Percentiles rank a stretch among this genome's conserved stretches.
phyloP scores from a whole-genome alignment of 2,797 vertebrate genomes.

The Trematomus bernacchii region DNA sequence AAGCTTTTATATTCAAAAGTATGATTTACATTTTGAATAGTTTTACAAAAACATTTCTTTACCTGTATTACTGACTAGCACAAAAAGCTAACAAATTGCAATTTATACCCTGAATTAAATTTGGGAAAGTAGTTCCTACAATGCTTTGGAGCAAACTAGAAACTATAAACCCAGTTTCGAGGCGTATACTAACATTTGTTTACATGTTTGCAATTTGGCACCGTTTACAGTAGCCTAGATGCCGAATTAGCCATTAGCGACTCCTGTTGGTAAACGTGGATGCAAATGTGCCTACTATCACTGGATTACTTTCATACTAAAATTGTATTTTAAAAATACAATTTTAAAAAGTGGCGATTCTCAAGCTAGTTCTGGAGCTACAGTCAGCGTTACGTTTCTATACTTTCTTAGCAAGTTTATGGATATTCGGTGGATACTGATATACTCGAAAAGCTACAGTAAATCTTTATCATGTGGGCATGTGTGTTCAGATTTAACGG shows the following conservation, averaged over 20 bases:
- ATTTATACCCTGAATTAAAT: background rate
- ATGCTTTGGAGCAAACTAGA: background rate
- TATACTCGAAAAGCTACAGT: too few relatives aligned
- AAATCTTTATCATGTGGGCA: too few relatives aligned
- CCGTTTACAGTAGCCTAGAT: background rate
- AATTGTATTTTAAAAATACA: too few relatives aligned
- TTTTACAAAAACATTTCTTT: background rate
- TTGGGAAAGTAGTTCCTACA: background rate
- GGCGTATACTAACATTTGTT: background rate
- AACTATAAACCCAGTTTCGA: background rate
- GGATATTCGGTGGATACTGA: background rate
- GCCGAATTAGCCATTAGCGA: background rate
- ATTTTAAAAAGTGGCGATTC: background rate
- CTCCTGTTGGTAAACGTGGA: background rate
- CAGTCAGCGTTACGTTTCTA: background rate
- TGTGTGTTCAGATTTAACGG: too few relatives aligned
- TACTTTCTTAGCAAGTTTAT: background rate
- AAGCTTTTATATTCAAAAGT: background rate
- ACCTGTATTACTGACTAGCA: conserved; percentile 5
- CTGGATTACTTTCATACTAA: background rate
- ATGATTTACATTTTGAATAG: background rate
- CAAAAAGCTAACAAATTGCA: background rate
- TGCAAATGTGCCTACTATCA: too few relatives aligned
- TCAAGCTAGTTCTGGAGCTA: background rate
- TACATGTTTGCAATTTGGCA: background rate